A percentile compares a stretch with the other conserved stretches of the same genome.
These are phyloP conservation scores for Aspidiotus destructor DNA, from an alignment of 2,888 invertebrate genomes.

Conservation along the genomic window DNA sequence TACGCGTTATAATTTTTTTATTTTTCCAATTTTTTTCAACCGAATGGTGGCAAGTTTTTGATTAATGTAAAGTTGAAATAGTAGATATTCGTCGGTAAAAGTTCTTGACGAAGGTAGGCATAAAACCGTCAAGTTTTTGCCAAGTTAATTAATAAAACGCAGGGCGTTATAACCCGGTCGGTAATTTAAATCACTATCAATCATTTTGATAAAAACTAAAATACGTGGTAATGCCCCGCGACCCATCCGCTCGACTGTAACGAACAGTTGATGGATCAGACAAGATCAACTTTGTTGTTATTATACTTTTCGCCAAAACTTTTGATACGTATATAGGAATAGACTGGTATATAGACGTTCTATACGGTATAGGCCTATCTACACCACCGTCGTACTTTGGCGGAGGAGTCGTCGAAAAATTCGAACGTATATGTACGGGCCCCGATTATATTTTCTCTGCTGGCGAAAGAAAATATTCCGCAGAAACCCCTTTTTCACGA, in stretches of 20 bases:
- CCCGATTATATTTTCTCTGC: constrained; percentile 8
- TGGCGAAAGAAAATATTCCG: constrained; percentile 20
- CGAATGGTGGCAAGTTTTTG: constrained; percentile 11
- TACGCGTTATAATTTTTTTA: too few relatives aligned
- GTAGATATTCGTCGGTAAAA: constrained; percentile 27
- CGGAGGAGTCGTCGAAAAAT: too few relatives aligned
- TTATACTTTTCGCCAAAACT: constrained; percentile 28
- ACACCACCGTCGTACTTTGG: too few relatives aligned
- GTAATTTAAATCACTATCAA: constrained; percentile 32
- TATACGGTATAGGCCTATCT: too few relatives aligned
- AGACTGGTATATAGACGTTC: not conserved
- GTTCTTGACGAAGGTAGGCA: constrained; percentile 30
- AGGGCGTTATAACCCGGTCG: constrained; percentile 21
- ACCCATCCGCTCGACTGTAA: constrained; percentile 28
- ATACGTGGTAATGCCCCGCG: constrained; percentile 25
- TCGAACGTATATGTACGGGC: too few relatives aligned
- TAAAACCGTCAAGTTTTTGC: constrained; percentile 31
- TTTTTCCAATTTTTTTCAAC: too few relatives aligned
- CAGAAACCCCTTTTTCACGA: constrained; percentile 17
- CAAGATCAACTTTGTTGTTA: constrained; percentile 31
- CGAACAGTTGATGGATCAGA: constrained; percentile 31
- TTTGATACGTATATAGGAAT: constrained; percentile 23
- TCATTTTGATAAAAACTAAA: constrained; percentile 31
- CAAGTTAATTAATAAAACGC: constrained; percentile 30
- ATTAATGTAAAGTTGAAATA: constrained; percentile 28